These are phyloP conservation scores for Lycopodina hypogea DNA, from an alignment of 37 sponge, comb jelly and placozoan genomes.

Conservation along the genomic window DNA sequence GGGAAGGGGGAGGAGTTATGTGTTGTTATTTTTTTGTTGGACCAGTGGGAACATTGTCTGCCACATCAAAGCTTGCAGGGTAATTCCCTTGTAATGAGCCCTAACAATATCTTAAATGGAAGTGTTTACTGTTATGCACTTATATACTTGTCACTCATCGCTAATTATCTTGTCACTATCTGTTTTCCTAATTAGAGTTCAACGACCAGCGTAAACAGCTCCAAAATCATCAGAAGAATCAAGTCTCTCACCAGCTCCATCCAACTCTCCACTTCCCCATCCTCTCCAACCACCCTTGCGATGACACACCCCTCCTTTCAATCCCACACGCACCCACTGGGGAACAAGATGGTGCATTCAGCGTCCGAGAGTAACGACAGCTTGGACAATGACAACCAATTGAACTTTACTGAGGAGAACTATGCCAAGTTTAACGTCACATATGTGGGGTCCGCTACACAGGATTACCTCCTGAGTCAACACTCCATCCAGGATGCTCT, in stretches of 20 bases:
- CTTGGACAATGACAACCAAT: not conserved
- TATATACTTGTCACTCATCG: too few relatives aligned
- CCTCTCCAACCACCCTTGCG: slow-evolving; percentile 15
- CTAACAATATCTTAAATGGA: too few relatives aligned
- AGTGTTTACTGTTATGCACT: too few relatives aligned
- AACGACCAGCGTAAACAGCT: not conserved
- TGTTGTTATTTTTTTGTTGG: too few relatives aligned
- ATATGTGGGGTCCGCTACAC: slow-evolving; percentile 52
- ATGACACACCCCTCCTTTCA: not conserved
- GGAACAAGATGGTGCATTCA: not conserved
- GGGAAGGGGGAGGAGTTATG: too few relatives aligned
- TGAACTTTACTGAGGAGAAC: slow-evolving; percentile 47
- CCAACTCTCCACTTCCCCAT: slow-evolving; percentile 36
- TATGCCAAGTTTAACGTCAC: slow-evolving; percentile 49
- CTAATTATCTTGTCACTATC: not conserved
- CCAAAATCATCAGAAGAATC: not conserved
- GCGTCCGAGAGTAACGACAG: not conserved
- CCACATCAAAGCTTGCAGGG: too few relatives aligned
- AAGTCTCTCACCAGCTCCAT: slow-evolving; percentile 17
- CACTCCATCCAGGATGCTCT: slow-evolving; percentile 39
- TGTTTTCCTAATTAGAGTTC: slow-evolving; percentile 17
- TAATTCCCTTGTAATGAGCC: too few relatives aligned
- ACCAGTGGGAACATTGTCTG: too few relatives aligned
- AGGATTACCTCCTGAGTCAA: slow-evolving; percentile 25
- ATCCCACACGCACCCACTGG: slow-evolving; percentile 18